Evolutionary conservation across 2,888 invertebrate species (phyloP), one percentile per base, ranked within the genome.

Genomic region (Anagyrus pseudococci): DNA sequence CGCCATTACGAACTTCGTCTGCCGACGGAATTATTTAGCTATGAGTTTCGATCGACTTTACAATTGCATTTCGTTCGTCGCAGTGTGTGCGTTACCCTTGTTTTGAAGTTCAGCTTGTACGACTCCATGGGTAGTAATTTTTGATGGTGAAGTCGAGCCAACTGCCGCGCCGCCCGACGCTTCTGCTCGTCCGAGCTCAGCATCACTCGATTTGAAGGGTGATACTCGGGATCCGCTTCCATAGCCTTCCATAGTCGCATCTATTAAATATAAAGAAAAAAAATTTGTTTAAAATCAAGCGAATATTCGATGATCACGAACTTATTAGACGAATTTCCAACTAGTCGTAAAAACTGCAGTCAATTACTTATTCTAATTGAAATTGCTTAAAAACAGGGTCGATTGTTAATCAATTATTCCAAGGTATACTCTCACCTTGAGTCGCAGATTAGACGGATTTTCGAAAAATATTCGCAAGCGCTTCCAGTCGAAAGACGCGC

Each of bases 171-270:
- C 0, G 90, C 86, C 57, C 86, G 78, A 43, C 88, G 84, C 77
- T 92, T 91, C 77, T 89, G 88, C 74, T 94, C 90, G 68, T 92
- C 91, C 22, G 88, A 83, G 0, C 87, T 82, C 0, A 86, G 86
- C 0, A 88, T 87, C 17, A 84, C 82, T 29, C 84, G 81, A 71
- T 88, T 87, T 2, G 88, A 85, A 2, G 75, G 75, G 66, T 76
- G 76, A 76, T 93, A 96, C 13, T 93, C 79, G 0, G 92, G 91
- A 77, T 96, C 94, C 56, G 85, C 87, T 75, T 92, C 91, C 72
- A 95, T 80, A 0, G 88, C 88, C 41, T 87, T 85, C 92, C 92
- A 94, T 74, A 94, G 84, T 77, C 88, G 87, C 78, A 91, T 86
- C 93, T 94, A 73, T 10, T 29, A 10, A 29, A 4, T 29, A 29